These are phyloP conservation scores for Dasyurus viverrinus DNA, from an alignment of 2,113 vertebrate genomes.

Conservation along the genomic window DNA sequence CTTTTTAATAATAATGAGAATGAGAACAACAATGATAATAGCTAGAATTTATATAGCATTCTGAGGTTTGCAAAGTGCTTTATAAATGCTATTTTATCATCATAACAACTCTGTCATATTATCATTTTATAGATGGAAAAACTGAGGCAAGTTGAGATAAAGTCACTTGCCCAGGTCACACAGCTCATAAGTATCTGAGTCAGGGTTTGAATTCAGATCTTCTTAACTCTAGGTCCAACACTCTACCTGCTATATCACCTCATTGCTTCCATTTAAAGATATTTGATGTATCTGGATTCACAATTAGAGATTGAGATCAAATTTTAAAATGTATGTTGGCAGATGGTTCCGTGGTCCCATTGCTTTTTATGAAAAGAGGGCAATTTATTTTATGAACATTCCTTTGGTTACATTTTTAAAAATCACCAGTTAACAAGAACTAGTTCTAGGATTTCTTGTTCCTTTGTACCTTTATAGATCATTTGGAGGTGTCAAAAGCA, in stretches of 20 bases:
- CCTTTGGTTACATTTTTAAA: conserved; percentile 8
- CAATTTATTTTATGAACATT: conserved; percentile 28
- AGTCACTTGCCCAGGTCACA: not conserved
- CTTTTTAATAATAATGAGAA: not conserved
- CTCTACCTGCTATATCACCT: not conserved
- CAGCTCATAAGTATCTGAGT: not conserved
- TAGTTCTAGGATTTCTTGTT: not conserved
- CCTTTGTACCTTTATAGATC: not conserved
- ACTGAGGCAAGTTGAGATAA: not conserved
- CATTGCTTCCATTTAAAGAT: not conserved
- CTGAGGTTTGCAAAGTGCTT: not conserved
- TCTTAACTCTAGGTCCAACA: not conserved
- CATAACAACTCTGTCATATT: not conserved
- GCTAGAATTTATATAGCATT: not conserved
- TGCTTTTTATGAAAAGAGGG: not conserved
- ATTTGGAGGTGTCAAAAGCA: not conserved
- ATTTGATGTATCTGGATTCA: not conserved
- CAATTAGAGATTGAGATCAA: not conserved
- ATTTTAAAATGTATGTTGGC: conserved; percentile 11
- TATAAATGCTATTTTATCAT: not conserved
- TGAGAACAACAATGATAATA: not conserved
- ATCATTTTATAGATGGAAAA: not conserved
- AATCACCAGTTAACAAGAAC: not conserved
- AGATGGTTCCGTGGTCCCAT: not conserved
- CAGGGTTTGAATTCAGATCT: not conserved